Evolutionary conservation across 2,113 vertebrate genomes (phyloP).

Genomic region (Podarcis muralis): DNA sequence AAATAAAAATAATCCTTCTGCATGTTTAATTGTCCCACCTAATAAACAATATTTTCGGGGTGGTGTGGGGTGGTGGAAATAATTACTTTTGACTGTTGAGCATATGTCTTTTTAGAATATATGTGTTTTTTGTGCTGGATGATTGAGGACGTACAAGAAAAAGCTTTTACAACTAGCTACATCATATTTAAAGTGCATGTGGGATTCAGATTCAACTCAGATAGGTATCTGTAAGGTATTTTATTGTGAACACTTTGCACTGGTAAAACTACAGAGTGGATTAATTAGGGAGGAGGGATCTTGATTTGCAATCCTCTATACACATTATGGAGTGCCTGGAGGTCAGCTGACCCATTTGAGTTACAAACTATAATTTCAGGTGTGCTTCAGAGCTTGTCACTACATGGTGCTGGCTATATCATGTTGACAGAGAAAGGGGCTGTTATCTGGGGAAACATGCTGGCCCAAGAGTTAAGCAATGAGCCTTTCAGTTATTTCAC

Average conservation of each 20-base stretch:
- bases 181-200: slow-evolving; percentile 2
- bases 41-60: slow-evolving; percentile 19
- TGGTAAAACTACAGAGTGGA: not conserved
- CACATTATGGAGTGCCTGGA: not conserved
- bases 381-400: accelerated
- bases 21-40: slow-evolving; percentile 12
- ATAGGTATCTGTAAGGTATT: not conserved
- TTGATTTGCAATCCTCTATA: not conserved
- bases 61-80: not conserved
- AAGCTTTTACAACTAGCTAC: slow-evolving; percentile 46
- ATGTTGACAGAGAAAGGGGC: accelerated
- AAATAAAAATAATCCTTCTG: not conserved
- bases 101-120: slow-evolving; percentile 18
- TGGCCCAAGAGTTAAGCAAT: not conserved
- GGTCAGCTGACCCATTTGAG: not conserved
- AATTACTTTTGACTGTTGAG: slow-evolving; percentile 35
- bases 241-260: not conserved
- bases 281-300: not conserved
- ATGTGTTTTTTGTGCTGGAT: too few species aligned
- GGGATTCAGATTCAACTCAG: not conserved
- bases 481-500: accelerated
- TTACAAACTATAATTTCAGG: not conserved
- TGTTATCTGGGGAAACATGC: accelerated
- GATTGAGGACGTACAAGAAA: not conserved
- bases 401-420: accelerated